Conservation (phyloP, 2,113 vertebrate species). For the Pandion haliaetus region DNA sequence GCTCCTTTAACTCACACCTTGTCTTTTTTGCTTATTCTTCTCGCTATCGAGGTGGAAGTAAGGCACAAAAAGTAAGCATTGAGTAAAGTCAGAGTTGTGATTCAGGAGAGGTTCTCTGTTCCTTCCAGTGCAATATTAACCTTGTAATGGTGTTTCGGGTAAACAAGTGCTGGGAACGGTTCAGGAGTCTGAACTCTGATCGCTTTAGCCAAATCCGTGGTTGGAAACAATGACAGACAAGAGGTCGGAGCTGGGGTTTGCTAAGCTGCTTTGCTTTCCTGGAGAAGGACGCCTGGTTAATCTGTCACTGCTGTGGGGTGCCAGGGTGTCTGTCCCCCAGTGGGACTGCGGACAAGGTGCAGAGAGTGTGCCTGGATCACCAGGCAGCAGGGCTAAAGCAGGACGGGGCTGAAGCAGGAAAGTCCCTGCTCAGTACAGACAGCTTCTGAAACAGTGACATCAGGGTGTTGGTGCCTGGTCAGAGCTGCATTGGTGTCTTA, state of each 20-base stretch:
- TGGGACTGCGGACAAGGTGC: not conserved
- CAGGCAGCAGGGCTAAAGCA: not conserved
- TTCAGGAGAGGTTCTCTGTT: not conserved
- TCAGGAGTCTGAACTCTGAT: constrained; percentile 24
- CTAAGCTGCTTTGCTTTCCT: constrained; percentile 5
- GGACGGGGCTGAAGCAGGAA: not conserved
- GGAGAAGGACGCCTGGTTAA: not conserved
- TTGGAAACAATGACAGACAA: not conserved
- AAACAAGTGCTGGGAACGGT: not conserved
- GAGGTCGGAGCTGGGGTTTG: not conserved
- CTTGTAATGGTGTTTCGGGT: not conserved
- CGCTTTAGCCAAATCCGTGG: not conserved
- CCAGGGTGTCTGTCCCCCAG: not conserved
- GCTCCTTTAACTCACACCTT: not conserved
- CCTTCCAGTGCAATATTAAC: not conserved
- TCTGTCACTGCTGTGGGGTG: not conserved
- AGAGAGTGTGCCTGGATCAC: not conserved
- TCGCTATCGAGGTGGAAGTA: not conserved
- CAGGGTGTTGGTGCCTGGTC: not conserved
- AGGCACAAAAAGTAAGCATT: not conserved
- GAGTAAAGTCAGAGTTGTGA: not conserved
- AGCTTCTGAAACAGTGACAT: not conserved
- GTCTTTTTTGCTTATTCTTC: not conserved
- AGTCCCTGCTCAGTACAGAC: not conserved
- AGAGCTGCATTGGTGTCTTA: fast-evolving